Evolutionary conservation across 2,113 vertebrate species (phyloP).

Genomic region (Hemiscyllium ocellatum): DNA sequence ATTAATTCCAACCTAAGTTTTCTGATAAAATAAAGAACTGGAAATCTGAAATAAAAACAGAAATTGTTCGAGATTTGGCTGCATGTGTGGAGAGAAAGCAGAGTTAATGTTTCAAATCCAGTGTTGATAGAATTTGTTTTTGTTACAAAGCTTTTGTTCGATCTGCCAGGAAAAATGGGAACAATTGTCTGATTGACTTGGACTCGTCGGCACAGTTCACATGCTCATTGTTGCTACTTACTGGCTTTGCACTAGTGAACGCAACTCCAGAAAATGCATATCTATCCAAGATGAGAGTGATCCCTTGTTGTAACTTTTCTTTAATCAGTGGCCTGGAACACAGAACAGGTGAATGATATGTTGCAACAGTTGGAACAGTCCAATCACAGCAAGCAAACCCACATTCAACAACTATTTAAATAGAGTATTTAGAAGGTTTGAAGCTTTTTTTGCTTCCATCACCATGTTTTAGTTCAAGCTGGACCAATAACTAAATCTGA

Average conservation of each 20-base stretch:
- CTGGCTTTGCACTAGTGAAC: slow-evolving; percentile 85
- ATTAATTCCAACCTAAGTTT: background rate
- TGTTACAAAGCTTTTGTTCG: background rate
- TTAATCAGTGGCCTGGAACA: slow-evolving; percentile 58
- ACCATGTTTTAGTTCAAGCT: background rate
- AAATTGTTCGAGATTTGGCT: no score
- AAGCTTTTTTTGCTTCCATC: background rate
- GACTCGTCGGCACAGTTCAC: background rate
- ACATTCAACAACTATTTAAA: background rate
- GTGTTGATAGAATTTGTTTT: no score
- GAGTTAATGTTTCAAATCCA: no score
- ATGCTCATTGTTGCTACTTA: slow-evolving; percentile 50
- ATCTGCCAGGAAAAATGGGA: background rate
- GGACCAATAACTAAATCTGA: background rate
- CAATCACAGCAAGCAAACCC: background rate
- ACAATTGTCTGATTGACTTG: background rate
- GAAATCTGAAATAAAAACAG: no score
- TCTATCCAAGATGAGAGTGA: slow-evolving; percentile 79
- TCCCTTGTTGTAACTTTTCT: slow-evolving; percentile 73
- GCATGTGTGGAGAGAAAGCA: no score
- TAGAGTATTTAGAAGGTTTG: background rate
- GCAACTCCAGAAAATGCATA: slow-evolving; percentile 94
- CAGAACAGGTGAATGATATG: background rate
- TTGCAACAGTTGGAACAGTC: background rate
- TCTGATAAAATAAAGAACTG: no score